Conservation (phyloP, 2,888 invertebrate genomes). For the Thecophora atra region DNA sequence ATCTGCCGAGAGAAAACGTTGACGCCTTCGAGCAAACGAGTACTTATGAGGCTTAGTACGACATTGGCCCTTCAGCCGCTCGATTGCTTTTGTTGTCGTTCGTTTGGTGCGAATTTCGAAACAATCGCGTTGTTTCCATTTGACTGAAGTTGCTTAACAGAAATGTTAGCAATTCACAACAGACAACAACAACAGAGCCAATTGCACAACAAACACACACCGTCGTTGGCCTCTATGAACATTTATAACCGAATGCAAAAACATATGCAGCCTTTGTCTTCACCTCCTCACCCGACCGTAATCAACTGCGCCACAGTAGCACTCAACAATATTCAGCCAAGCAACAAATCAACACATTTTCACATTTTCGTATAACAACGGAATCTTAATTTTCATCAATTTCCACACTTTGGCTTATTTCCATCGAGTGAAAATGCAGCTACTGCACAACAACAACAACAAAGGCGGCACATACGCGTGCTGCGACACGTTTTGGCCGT, state of each 20-base stretch:
- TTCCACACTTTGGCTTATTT: not conserved
- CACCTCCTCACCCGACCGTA: not conserved
- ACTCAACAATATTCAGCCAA: not conserved
- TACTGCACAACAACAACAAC: constrained; percentile 13
- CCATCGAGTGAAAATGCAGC: no score
- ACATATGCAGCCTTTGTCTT: not conserved
- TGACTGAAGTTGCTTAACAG: no score
- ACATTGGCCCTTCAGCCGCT: not conserved
- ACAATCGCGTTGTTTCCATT: constrained; percentile 25
- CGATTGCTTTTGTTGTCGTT: not conserved
- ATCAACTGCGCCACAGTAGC: not conserved
- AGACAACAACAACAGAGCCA: constrained; percentile 13
- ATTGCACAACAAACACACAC: not conserved
- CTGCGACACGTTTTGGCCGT: no score
- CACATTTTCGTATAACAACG: not conserved
- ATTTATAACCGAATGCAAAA: not conserved
- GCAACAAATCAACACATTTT: not conserved
- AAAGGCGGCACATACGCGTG: not conserved
- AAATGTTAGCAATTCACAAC: not conserved
- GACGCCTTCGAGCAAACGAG: no score
- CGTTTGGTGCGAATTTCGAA: not conserved
- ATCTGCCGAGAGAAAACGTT: no score
- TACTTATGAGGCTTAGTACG: not conserved
- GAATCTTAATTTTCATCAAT: constrained; percentile 7
- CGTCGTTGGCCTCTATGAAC: not conserved